Base-by-base conservation (phyloP, 1,140 invertebrate species). In the Anoplophora glabripennis region DNA sequence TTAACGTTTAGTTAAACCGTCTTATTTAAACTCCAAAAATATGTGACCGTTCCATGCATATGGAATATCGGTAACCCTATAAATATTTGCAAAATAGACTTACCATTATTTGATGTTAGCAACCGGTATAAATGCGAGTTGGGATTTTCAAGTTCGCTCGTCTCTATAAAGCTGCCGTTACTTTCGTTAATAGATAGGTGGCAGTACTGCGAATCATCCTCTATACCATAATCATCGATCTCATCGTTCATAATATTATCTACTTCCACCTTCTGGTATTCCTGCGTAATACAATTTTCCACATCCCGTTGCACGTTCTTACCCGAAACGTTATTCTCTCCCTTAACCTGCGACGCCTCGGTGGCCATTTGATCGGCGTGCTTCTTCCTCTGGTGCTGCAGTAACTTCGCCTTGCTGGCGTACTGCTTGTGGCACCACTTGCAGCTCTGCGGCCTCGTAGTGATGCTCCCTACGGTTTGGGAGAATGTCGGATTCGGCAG, bases 371-470 rank as follows among this genome's bases (percentile, higher is more conserved):
- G 49, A 8, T 63, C 56, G 4, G 48, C 49, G 36, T 93, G 90
- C 46, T 88, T 87, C 63, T 89, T 89, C 1, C 89, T 80, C 71
- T 90, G 86, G 76, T 93, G 91, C 70, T 91, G 88, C 59, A 91
- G 75, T 4, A 93, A 77, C 72, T 93, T 92, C 1, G 89, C 88
- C 72, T 89, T 89, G 59, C 86, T 85, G 1, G 90, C 89, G 73
- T 93, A 93, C 67, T 93, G 89, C 69, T 90, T 90, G 72, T 91
- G 88, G 74, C 90, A 94, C 84, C 86, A 90, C 49, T 84, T 80
- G 72, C 91, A 94, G 38, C 81, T 78, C 67, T 91, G 88, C 0
- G 89, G 89, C 59, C 81, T 82, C 7, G 86, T 88, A 14, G 85
- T 87, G 5, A 91, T 80, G 64, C 84, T 89, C 3, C 89, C 89